Evolutionary conservation across 2,888 invertebrate species (phyloP).

Genomic region (Latheticus oryzae): DNA sequence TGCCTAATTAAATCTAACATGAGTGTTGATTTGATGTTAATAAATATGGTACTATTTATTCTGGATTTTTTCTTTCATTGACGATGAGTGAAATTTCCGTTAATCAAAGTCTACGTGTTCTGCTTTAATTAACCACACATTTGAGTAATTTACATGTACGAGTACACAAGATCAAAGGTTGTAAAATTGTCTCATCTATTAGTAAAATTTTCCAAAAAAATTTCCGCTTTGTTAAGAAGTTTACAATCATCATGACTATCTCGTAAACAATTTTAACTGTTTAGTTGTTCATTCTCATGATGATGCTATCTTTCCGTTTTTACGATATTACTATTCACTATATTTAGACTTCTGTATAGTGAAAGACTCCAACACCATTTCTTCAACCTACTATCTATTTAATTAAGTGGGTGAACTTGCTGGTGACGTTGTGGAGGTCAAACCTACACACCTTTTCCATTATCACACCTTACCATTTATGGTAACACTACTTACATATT

Average conservation of each 20-base stretch:
- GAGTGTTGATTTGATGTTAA: no score
- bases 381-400: constrained; percentile 22
- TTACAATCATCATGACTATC: no score
- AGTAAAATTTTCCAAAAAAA: neutral
- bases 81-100: no score
- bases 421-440: constrained; percentile 33
- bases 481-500: constrained; percentile 24
- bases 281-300: no score
- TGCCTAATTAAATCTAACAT: no score
- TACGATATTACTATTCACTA: constrained; percentile 9
- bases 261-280: no score
- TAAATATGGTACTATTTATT: no score
- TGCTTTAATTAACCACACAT: no score
- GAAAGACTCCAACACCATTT: constrained; percentile 18
- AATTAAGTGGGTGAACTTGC: constrained; percentile 39
- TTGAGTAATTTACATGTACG: no score
- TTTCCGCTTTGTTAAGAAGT: neutral
- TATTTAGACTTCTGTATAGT: constrained; percentile 17
- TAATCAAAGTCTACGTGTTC: no score
- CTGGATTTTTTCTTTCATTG: no score
- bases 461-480: constrained; percentile 36
- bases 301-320: no score
- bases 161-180: neutral
- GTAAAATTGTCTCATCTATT: constrained; percentile 2
- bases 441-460: constrained; percentile 29